phyloP scores from a whole-genome alignment of 1,140 invertebrate species.

The Aphelenchoides besseyi region DNA sequence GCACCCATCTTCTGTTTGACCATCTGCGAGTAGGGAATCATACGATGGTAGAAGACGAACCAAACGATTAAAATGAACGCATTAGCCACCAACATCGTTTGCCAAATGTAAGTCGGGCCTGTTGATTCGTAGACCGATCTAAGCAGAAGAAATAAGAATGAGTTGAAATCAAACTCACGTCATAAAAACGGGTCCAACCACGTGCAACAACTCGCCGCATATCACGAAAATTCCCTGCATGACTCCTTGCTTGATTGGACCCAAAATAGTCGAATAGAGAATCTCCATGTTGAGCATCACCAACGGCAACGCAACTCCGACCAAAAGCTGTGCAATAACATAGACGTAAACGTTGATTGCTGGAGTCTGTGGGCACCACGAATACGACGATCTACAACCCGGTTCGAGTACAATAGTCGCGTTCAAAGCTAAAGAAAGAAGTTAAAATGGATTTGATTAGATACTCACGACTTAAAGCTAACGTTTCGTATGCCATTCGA shows the following conservation, averaged over 20 bases:
- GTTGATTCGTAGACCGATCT: conserved; percentile 26
- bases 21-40: conserved; percentile 21
- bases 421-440: background rate
- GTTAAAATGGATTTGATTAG: background rate
- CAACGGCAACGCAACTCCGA: conserved; percentile 23
- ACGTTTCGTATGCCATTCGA: conserved; percentile 22
- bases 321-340: conserved; percentile 9
- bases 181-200: conserved; percentile 33
- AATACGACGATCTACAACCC: conserved; percentile 8
- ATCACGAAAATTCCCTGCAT: conserved; percentile 39
- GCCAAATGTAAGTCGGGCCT: conserved; percentile 30
- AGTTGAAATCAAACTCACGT: conserved; percentile 27
- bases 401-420: conserved; percentile 14
- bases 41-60: conserved; percentile 29
- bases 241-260: conserved; percentile 39
- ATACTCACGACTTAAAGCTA: background rate
- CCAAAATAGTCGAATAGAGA: conserved; percentile 26
- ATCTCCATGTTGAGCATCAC: conserved; percentile 27
- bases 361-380: conserved; percentile 16
- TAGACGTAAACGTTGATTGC: conserved; percentile 32
- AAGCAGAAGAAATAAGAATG: conserved; percentile 1
- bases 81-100: conserved; percentile 9
- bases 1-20: background rate
- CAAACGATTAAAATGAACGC: conserved; percentile 19
- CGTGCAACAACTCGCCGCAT: conserved; percentile 22